Conservation (phyloP, 2,888 invertebrate genomes). For the Siphlonurus alternatus region DNA sequence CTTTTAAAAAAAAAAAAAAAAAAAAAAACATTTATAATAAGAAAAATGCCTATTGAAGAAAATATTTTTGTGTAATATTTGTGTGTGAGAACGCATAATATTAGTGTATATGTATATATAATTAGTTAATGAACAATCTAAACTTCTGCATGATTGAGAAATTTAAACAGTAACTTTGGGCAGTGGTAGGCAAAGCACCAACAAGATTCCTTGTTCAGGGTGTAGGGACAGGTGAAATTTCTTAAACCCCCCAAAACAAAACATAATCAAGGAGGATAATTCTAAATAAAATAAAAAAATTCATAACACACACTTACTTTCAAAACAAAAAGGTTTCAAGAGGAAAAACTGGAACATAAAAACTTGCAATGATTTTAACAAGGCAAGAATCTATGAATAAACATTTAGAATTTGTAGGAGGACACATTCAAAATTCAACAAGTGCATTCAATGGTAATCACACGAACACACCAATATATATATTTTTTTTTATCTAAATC, state of each 20-base stretch:
- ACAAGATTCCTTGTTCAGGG: constrained; percentile 1
- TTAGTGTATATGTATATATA: too few species aligned
- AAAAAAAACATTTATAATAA: too few species aligned
- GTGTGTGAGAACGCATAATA: too few species aligned
- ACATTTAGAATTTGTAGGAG: neutral
- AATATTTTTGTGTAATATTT: too few species aligned
- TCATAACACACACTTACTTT: too few species aligned
- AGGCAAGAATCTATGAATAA: neutral
- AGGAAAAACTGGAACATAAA: neutral
- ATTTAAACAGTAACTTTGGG: constrained; percentile 3
- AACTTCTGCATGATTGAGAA: too few species aligned
- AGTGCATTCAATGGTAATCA: neutral
- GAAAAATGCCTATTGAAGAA: too few species aligned
- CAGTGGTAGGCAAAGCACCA: constrained; percentile 11
- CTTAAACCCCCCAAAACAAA: neutral
- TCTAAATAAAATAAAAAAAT: neutral
- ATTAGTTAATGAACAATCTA: too few species aligned
- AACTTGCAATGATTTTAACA: too few species aligned
- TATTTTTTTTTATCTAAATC: neutral
- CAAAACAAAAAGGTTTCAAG: neutral
- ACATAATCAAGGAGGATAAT: neutral
- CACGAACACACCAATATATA: neutral
- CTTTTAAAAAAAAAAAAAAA: too few species aligned
- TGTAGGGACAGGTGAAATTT: neutral
- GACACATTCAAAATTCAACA: neutral